Conservation (phyloP, 2,888 invertebrate species). For the Graphium colonna region DNA sequence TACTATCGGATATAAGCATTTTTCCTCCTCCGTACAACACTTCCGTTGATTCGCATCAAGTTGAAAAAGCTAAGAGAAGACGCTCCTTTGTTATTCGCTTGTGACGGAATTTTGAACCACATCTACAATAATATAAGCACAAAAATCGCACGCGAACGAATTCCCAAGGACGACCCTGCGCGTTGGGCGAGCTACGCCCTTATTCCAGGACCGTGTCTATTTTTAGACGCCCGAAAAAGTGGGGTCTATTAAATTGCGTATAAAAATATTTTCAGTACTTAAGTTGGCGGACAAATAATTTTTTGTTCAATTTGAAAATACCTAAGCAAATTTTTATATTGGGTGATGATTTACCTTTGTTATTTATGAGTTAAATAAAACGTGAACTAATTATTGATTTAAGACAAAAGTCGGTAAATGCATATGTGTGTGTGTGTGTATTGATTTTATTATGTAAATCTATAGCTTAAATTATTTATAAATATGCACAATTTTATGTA, state of each 20-base stretch:
- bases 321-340: no score
- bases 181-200: conserved; percentile 5
- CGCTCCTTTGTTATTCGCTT: background rate
- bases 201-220: conserved; percentile 10
- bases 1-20: background rate
- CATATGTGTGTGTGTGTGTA: no score
- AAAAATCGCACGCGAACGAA: conserved; percentile 4
- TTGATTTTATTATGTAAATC: no score
- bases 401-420: no score
- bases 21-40: background rate
- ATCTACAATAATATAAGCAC: background rate
- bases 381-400: no score
- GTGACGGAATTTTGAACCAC: conserved; percentile 5
- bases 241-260: background rate
- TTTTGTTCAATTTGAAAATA: no score
- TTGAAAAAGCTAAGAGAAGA: background rate
- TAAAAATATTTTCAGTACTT: no score
- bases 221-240: conserved; percentile 16
- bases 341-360: no score
- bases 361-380: no score
- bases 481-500: no score
- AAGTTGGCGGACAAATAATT: no score
- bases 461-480: no score
- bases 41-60: background rate
- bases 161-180: background rate